Evolutionary conservation across 1,140 invertebrate genomes (phyloP).

Genomic region (Nixonia krombeini): DNA sequence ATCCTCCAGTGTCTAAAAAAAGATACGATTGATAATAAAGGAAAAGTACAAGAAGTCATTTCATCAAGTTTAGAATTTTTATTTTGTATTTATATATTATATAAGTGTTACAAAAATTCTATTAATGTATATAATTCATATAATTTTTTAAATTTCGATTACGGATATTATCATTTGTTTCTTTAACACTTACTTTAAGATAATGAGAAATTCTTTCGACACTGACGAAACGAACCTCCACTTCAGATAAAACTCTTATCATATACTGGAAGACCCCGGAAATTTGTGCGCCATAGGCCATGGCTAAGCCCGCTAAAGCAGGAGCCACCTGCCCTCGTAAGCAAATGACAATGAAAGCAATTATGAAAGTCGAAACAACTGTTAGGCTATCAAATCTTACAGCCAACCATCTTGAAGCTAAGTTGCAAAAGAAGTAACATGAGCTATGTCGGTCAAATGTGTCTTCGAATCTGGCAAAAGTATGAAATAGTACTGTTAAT

Average conservation of each 20-base stretch:
- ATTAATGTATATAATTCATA: too few species aligned
- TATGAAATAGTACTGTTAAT: too few species aligned
- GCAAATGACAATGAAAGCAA: constrained; percentile 74
- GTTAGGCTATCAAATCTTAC: constrained; percentile 77
- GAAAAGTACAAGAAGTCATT: too few species aligned
- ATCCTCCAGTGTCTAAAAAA: constrained; percentile 38
- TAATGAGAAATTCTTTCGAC: constrained; percentile 68
- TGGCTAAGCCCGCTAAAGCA: constrained; percentile 78
- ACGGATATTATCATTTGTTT: background rate
- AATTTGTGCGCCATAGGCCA: constrained; percentile 78
- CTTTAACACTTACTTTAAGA: constrained; percentile 50
- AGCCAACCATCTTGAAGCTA: constrained; percentile 79
- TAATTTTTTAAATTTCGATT: too few species aligned
- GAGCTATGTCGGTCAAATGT: constrained; percentile 74
- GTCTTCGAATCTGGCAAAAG: constrained; percentile 75
- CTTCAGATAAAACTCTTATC: constrained; percentile 76
- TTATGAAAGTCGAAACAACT: constrained; percentile 71
- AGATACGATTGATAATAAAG: too few species aligned
- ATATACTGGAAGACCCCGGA: constrained; percentile 79
- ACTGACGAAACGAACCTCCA: constrained; percentile 78
- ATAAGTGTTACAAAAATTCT: too few species aligned
- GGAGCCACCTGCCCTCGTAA: constrained; percentile 74
- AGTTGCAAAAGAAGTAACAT: constrained; percentile 73
- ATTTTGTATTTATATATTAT: too few species aligned
- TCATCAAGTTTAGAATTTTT: too few species aligned